A percentile compares a stretch with the other conserved stretches of the same genome.
These are phyloP conservation scores for Zoanthus sansibaricus DNA, from an alignment of 92 coral and sea anemone genomes.

Conservation along the genomic window DNA sequence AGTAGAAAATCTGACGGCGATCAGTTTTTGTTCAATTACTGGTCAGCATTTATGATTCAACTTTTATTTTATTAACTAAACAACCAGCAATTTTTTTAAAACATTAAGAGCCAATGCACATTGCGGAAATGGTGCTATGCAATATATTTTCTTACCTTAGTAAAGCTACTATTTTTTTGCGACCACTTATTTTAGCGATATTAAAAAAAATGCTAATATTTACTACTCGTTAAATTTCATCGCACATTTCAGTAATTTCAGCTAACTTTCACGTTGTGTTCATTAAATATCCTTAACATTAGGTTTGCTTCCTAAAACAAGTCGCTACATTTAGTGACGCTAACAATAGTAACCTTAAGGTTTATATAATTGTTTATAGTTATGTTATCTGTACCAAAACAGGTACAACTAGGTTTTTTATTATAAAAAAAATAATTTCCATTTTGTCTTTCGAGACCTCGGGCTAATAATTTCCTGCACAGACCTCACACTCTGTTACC, in stretches of 20 bases:
- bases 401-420: background rate
- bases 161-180: background rate
- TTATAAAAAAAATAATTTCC: background rate
- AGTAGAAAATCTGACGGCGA: background rate
- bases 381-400: background rate
- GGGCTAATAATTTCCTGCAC: background rate
- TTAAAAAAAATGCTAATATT: conserved; percentile 3
- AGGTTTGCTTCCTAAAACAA: background rate
- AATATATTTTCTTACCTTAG: conserved; percentile 1
- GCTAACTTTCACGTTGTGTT: background rate
- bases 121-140: background rate
- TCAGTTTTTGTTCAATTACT: too few species aligned
- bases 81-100: background rate
- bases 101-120: conserved; percentile 1
- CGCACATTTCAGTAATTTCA: background rate
- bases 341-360: background rate
- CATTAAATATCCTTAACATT: background rate
- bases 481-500: background rate
- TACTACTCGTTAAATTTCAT: background rate
- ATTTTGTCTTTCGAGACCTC: background rate
- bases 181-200: background rate
- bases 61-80: background rate
- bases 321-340: background rate
- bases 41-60: background rate
- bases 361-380: background rate